Conservation (phyloP, 2,888 invertebrate genomes). For the Papilio gigon region DNA sequence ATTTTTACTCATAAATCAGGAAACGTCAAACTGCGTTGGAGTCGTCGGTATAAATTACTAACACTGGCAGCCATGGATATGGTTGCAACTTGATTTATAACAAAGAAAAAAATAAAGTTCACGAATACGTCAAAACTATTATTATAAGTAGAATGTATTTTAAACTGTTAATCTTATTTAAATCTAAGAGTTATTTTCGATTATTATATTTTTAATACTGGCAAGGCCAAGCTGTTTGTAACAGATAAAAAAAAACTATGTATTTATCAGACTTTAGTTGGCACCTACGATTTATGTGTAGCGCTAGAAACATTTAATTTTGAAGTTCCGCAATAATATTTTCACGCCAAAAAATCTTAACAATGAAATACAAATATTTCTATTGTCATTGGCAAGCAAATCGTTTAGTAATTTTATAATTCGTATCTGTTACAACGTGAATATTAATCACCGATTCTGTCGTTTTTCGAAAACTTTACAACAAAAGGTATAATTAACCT, state of each 20-base stretch:
- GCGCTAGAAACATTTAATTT: slow-evolving; percentile 11
- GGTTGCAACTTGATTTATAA: slow-evolving; percentile 47
- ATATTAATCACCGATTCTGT: no score
- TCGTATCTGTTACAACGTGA: neutral
- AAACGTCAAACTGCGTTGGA: slow-evolving; percentile 67
- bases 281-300: slow-evolving; percentile 17
- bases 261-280: slow-evolving; percentile 5
- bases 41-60: slow-evolving; percentile 67
- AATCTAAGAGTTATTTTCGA: slow-evolving; percentile 28
- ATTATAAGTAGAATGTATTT: slow-evolving; percentile 1
- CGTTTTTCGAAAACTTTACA: no score
- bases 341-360: slow-evolving; percentile 15
- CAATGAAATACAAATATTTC: slow-evolving; percentile 1
- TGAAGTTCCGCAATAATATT: neutral
- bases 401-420: slow-evolving; percentile 8
- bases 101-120: slow-evolving; percentile 39
- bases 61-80: slow-evolving; percentile 52
- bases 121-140: neutral
- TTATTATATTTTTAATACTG: slow-evolving; percentile 18
- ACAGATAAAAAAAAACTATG: slow-evolving; percentile 22
- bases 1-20: slow-evolving; percentile 66
- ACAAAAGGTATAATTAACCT: no score
- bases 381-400: slow-evolving; percentile 6
- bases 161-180: slow-evolving; percentile 18
- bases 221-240: slow-evolving; percentile 6